phyloP scores from a whole-genome alignment of 2,797 vertebrate genomes.

The Diceros bicornis region DNA sequence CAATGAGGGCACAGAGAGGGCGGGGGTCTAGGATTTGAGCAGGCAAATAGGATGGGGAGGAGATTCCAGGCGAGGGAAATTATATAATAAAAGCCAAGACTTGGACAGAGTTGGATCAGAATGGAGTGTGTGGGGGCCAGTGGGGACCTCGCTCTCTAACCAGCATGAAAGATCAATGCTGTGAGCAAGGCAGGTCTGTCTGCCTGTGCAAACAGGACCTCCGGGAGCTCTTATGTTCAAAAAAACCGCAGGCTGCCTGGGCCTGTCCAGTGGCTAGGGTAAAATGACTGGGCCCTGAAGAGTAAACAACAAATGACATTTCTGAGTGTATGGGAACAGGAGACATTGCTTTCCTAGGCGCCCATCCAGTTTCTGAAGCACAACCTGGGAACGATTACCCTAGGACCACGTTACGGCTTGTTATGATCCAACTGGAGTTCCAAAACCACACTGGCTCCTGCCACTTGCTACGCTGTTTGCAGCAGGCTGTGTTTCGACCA shows the following conservation, averaged over 20 bases:
- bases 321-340: neutral
- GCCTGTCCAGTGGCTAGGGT: conserved; percentile 36
- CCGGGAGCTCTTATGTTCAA: neutral
- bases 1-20: neutral
- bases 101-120: neutral
- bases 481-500: neutral
- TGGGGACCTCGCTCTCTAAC: neutral
- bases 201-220: neutral
- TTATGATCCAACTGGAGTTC: neutral
- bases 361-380: neutral
- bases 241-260: conserved; percentile 54
- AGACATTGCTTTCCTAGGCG: neutral
- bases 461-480: neutral
- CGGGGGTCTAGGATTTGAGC: neutral
- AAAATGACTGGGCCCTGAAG: neutral
- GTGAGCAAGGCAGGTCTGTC: neutral
- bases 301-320: neutral
- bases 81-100: neutral
- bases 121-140: neutral
- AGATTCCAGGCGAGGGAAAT: neutral
- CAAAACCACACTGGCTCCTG: neutral
- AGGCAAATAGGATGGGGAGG: neutral
- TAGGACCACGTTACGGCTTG: neutral
- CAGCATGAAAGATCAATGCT: neutral
- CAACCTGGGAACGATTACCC: neutral